Base-by-base conservation (phyloP, 2,797 vertebrate species). In the Tenualosa thibaudeaui region DNA sequence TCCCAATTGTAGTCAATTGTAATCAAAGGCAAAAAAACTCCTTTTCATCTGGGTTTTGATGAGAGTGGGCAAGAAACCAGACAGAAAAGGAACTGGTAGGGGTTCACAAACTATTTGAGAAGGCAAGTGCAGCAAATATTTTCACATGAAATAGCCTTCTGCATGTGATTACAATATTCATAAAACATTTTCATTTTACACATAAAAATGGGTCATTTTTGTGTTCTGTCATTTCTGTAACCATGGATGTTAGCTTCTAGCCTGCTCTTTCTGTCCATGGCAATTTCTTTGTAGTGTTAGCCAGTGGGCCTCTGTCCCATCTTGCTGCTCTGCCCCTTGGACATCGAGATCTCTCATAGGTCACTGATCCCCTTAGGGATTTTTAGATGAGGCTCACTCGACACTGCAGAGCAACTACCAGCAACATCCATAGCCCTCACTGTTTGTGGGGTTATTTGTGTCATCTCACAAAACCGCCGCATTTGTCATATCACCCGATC, bases 271-370 rank as follows among this genome's bases (percentile, higher is more conserved):
- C 40, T 78, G 71, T 78, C 71, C 40, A 8, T 78, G 37, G 5
- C 40, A 19, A 40, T 78, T 43, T 43, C 71, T 78, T 78, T 78
- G 71, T 46, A 46, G 37, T 46, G 17, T 46, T 46, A 46, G 71
- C 71, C 71, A 78, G 40, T 78, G 71, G 71, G 71, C 71, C 37
- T 46, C 19, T 40, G 37, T 46, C 71, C 71, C 71, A 78, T 78
- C 71, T 46, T 78, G 71, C 71, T 43, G 17, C 17, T 78, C 58
- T 83, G 84, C 83, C 85, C 40, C 82, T 51, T 81, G 88, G 81
- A 86, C 87, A 81, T 24, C 10, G 51, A 56, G 83, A 83, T 85
- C 84, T 84, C 87, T 82, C 81, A 89, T 86, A 84, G 85, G 88
- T 89, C 86, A 89, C 81, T 65, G 83, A 81, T 86, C 58, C 58